phyloP scores from a whole-genome alignment of 1,140 invertebrate species.

The Harlomillsia oculata region DNA sequence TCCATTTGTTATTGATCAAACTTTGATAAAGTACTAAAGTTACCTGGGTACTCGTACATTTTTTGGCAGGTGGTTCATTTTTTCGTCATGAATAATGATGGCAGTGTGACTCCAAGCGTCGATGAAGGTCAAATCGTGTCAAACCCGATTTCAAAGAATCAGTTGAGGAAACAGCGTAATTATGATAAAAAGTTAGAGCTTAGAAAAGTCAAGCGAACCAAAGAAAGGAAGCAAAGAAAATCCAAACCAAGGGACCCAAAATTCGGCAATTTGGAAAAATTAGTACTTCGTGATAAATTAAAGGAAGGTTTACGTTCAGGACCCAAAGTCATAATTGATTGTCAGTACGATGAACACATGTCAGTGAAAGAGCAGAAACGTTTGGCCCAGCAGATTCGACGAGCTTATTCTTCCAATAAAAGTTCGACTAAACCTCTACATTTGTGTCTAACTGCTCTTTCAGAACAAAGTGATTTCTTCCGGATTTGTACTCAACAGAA shows the following conservation, averaged over 20 bases:
- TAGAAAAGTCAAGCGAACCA: conserved; percentile 7
- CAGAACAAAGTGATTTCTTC: conserved; percentile 8
- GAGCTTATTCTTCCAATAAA: conserved; percentile 25
- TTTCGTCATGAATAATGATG: too few species aligned
- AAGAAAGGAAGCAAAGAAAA: conserved; percentile 16
- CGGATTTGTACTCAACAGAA: conserved; percentile 22
- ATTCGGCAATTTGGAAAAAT: conserved; percentile 19
- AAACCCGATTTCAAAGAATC: conserved; percentile 21
- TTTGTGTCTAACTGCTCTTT: conserved; percentile 19
- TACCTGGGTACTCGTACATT: too few species aligned
- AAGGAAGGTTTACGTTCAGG: background rate
- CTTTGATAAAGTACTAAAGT: too few species aligned
- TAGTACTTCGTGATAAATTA: conserved; percentile 6
- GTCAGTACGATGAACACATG: conserved; percentile 23
- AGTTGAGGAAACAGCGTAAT: conserved; percentile 16
- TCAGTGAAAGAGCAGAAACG: conserved; percentile 14
- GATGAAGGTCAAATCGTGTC: too few species aligned
- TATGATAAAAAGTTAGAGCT: conserved; percentile 9
- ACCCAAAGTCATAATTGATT: conserved; percentile 24
- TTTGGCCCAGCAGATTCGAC: conserved; percentile 26
- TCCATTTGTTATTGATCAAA: too few species aligned
- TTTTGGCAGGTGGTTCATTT: too few species aligned
- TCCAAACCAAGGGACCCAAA: background rate
- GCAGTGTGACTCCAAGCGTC: too few species aligned
- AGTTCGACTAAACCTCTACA: conserved; percentile 9